Conservation (phyloP, 2,113 vertebrate species). For the Phalacrocorax brasilianus region DNA sequence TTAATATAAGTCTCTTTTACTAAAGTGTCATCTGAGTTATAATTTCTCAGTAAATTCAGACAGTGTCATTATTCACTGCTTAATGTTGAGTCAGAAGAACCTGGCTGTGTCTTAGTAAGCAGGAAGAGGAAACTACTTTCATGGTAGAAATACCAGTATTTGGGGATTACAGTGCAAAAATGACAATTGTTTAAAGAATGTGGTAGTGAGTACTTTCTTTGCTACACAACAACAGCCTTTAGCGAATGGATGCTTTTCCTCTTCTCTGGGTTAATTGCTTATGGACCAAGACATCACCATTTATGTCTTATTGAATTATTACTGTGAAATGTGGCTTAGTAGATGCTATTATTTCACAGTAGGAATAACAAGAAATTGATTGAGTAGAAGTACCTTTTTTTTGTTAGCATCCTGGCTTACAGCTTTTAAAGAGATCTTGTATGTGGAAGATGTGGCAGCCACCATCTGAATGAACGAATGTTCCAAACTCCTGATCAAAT, state of each 20-base stretch:
- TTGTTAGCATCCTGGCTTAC: not conserved
- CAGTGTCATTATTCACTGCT: not conserved
- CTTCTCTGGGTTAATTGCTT: not conserved
- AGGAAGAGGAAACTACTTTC: not conserved
- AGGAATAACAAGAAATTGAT: not conserved
- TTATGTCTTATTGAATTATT: not conserved
- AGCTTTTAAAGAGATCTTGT: not conserved
- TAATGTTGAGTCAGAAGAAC: not conserved
- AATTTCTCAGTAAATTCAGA: not conserved
- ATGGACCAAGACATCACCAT: not conserved
- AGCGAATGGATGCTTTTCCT: not conserved
- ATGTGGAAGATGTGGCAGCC: not conserved
- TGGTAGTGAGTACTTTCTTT: not conserved
- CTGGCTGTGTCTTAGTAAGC: not conserved
- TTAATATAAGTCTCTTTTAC: not conserved
- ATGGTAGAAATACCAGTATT: not conserved
- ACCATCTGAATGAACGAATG: not conserved
- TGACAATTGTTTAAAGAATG: not conserved
- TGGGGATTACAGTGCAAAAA: not conserved
- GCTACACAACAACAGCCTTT: too few relatives aligned
- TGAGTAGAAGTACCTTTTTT: not conserved
- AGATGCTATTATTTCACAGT: not conserved
- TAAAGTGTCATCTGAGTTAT: not conserved
- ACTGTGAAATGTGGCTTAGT: not conserved
- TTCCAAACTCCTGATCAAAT: not conserved